Conservation (phyloP, 2,888 invertebrate genomes). For the Limnephilus rhombicus region DNA sequence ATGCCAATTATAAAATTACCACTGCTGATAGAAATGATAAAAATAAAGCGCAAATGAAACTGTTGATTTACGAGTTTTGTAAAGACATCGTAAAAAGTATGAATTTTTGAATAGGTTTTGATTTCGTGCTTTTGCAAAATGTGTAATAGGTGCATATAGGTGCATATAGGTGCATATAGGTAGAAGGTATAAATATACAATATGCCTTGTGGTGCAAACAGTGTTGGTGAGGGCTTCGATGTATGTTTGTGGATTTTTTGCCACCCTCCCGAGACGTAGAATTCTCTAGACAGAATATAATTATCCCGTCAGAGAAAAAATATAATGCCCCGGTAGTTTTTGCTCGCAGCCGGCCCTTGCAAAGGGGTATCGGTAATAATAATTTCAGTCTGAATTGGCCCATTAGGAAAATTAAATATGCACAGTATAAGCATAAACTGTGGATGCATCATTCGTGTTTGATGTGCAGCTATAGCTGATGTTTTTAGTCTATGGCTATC, state of each 20-base stretch:
- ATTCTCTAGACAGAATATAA: constrained; percentile 50
- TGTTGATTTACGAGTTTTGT: neutral
- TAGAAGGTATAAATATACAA: neutral
- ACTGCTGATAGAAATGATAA: too few species aligned
- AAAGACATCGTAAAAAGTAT: neutral
- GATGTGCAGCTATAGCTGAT: neutral
- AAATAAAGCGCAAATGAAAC: neutral
- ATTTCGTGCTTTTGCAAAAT: neutral
- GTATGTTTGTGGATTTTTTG: constrained; percentile 27
- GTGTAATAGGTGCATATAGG: neutral
- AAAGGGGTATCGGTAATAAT: neutral
- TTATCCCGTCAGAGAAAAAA: constrained; percentile 42
- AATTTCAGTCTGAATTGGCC: constrained; percentile 13
- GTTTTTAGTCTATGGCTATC: neutral
- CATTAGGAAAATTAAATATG: constrained; percentile 34
- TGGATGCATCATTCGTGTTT: neutral
- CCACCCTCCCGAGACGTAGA: constrained; percentile 34
- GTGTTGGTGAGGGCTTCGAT: neutral
- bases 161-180: neutral
- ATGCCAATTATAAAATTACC: too few species aligned
- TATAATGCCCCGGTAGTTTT: constrained; percentile 14
- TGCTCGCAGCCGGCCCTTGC: constrained; percentile 30
- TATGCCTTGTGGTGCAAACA: neutral
- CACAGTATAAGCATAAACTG: neutral
- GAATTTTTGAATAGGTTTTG: neutral